phyloP scores from a whole-genome alignment of 2,113 vertebrate species.

The Poicephalus gulielmi region DNA sequence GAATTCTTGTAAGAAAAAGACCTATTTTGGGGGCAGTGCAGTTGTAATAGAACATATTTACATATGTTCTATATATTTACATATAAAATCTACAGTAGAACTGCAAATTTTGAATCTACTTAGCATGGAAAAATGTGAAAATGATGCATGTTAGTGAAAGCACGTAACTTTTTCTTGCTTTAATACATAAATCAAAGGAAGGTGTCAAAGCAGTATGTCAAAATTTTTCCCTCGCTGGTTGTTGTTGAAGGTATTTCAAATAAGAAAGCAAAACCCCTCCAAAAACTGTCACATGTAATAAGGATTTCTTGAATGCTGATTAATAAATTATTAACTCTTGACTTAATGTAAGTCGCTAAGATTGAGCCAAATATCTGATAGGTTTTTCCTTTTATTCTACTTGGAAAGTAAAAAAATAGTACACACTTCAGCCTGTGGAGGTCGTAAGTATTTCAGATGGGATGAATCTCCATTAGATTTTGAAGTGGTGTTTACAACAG shows the following conservation, averaged over 20 bases:
- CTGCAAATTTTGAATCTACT: background rate
- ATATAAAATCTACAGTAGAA: background rate
- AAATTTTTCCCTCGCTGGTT: background rate
- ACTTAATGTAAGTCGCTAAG: background rate
- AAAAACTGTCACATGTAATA: background rate
- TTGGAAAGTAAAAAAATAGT: background rate
- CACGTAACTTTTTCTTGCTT: background rate
- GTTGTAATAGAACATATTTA: background rate
- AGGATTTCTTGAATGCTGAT: background rate
- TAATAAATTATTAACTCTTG: constrained; percentile 46
- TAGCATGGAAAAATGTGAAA: background rate
- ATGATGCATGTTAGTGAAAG: background rate
- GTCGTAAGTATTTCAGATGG: background rate
- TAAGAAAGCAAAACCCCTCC: background rate
- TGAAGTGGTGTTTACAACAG: background rate
- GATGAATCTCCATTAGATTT: background rate
- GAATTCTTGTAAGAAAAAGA: background rate
- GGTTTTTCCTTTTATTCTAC: background rate
- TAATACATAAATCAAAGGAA: background rate
- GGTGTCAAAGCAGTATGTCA: background rate
- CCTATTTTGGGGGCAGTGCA: background rate
- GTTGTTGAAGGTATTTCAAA: constrained; percentile 20
- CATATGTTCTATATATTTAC: too few relatives aligned
- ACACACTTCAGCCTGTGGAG: background rate
- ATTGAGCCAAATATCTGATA: background rate